Evolutionary conservation across 2,797 vertebrate genomes (phyloP), one percentile per base, ranked within the genome.

Genomic region (Hoplostethus mediterraneus): DNA sequence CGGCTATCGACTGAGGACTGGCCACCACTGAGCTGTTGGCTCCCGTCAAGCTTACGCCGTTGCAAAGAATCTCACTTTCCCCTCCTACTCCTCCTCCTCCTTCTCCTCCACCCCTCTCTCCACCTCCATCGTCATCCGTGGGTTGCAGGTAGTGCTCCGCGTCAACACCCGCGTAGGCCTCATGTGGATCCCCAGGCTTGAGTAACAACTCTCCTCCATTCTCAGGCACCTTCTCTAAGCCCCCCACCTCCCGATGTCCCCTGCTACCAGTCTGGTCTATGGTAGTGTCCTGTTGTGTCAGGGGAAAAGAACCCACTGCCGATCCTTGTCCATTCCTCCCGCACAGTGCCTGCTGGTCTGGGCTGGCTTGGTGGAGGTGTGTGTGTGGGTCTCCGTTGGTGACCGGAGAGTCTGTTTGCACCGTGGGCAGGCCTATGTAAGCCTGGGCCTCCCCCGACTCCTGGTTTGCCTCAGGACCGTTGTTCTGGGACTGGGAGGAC

Each of bases 121-220:
- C 89, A 11, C 89, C 78, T 51, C 83, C 82, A 8, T 76, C 84
- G 68, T 91, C 90, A 49, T 90, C 77, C 48, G 93, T 81, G 88
- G 96, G 93, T 94, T 95, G 95, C 93, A 98, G 93, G 83, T 93
- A 95, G 83, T 97, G 97, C 77, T 98, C 96, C 0, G 96, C 93
- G 25, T 93, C 88, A 0, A 95, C 94, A 13, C 84, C 84, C 0
- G 83, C 69, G 70, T 96, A 98, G 80, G 95, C 80, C 69, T 96
- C 96, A 56, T 96, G 95, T 51, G 91, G 87, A 82, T 97, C 96
- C 66, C 95, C 96, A 0, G 95, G 80, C 89, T 98, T 98, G 71
- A 98, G 94, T 11, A 97, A 91, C 72, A 95, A 89, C 84, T 96
- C 96, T 0, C 84, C 91, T 67, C 95, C 95, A 6, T 92, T 90